Evolutionary conservation across 2,888 invertebrate species (phyloP), one percentile per base, ranked within the genome.

Genomic region (Cephus sareptanus): DNA sequence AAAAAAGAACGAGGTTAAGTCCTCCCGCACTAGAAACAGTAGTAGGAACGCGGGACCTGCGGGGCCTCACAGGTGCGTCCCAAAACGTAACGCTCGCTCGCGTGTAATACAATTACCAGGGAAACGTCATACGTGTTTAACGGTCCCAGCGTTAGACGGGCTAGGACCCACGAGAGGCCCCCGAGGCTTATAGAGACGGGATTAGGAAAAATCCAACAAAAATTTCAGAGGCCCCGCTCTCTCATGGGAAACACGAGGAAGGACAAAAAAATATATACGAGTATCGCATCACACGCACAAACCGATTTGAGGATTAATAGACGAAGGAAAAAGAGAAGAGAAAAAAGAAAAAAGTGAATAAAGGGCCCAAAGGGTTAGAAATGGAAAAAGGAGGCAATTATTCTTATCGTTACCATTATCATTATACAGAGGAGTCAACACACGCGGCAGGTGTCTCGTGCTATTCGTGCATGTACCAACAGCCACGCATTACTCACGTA

Each of bases 21-120:
- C 37, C 37, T 37, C 15, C 15, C 40, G 40, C 40, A 40, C 6
- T 40, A 40, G 83, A 83, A 84, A 83, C 85, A 82, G 86, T 85
- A 85, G 83, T 86, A 83, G 15, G 81, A 81, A 81, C n/a, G 76
- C 79, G 73, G 75, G 76, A 13, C 30, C 70, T 70, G 11, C 33
- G 70, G 70, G 33, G 33, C 30, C 70, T 70, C 70, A 33, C 70
- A 70, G 70, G 70, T 70, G 70, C 11, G 31, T 30, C 70, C n/a
- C 11, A 33, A 70, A 33, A 33, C 15, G 70, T 40, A 40, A 40
- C 15, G 4, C 40, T 40, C 40, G 40, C 40, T 15, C 1, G 40
- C 15, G 40, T 15, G 13, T 40, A 40, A 15, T 40, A 40, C 15
- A 4, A 15, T 40, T 40, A 1, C 40, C 15, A 15, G 15, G 15